A percentile compares a stretch with the other conserved stretches of the same genome.
Conservation (phyloP, 2,888 invertebrate genomes). For the Ctena decussata region DNA sequence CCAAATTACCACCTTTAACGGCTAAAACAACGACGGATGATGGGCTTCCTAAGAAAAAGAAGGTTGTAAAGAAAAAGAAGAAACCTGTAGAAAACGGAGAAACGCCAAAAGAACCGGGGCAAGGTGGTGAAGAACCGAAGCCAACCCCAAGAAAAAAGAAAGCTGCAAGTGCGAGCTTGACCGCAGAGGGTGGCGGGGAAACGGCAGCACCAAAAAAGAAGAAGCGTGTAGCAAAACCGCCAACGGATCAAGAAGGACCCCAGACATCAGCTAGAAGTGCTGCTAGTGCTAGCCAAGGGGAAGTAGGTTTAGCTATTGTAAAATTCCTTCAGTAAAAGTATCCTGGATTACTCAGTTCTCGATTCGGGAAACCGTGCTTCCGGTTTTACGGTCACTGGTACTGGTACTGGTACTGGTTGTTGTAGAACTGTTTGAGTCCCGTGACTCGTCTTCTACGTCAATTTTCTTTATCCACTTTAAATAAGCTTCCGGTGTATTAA, state of each 20-base stretch:
- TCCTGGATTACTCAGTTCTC: too few species aligned
- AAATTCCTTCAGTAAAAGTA: too few species aligned
- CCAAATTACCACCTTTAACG: conserved; percentile 73
- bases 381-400: too few species aligned
- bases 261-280: conserved; percentile 72
- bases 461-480: too few species aligned
- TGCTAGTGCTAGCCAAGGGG: conserved; percentile 66
- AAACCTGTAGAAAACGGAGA: conserved; percentile 63
- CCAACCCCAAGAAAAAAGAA: conserved; percentile 67
- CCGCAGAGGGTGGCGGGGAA: conserved; percentile 54
- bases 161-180: conserved; percentile 51
- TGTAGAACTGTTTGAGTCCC: too few species aligned
- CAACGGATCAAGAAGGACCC: conserved; percentile 62
- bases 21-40: conserved; percentile 38
- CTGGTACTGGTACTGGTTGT: too few species aligned
- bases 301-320: conserved; percentile 31
- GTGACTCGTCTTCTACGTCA: too few species aligned
- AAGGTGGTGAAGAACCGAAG: conserved; percentile 60
- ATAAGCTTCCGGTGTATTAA: too few species aligned
- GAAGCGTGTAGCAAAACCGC: conserved; percentile 65
- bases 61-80: conserved; percentile 76
- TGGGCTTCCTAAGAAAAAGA: conserved; percentile 63
- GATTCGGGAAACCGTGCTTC: too few species aligned
- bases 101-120: conserved; percentile 24
- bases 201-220: conserved; percentile 49